Evolutionary conservation across 1,140 invertebrate species (phyloP).

Genomic region (Pogonomyrmex barbatus): DNA sequence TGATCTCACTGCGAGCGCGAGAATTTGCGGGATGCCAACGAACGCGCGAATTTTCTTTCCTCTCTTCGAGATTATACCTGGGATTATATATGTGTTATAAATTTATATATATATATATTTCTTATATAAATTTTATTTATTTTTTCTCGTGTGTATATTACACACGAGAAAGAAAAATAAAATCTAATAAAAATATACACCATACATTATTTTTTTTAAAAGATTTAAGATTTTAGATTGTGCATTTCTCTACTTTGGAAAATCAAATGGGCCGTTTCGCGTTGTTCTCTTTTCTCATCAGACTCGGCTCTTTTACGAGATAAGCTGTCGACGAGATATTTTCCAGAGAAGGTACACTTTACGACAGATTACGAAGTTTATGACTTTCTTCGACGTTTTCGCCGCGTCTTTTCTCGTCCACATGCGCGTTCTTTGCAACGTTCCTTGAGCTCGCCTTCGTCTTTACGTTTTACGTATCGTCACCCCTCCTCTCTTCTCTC

Average conservation of each 20-base stretch:
- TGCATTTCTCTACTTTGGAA: not conserved
- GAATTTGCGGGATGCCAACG: not conserved
- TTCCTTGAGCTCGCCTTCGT: constrained; percentile 61
- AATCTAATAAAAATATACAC: no score
- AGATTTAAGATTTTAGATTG: not conserved
- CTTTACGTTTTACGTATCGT: constrained; percentile 72
- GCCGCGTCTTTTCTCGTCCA: constrained; percentile 48
- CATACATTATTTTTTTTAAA: not conserved
- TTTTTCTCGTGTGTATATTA: not conserved
- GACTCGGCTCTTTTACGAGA: constrained; percentile 64
- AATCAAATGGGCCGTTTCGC: constrained; percentile 3
- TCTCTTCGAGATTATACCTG: not conserved
- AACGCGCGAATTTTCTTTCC: not conserved
- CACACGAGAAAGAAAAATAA: no score
- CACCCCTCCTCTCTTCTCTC: no score
- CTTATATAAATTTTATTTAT: not conserved
- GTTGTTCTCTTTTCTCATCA: constrained; percentile 60
- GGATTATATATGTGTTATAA: not conserved
- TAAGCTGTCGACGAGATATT: constrained; percentile 66
- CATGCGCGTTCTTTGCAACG: constrained; percentile 39
- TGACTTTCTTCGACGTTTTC: constrained; percentile 72
- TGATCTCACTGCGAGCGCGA: not conserved
- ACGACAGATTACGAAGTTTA: constrained; percentile 83
- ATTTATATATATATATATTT: not conserved
- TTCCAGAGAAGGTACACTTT: constrained; percentile 77